phyloP scores from a whole-genome alignment of 2,888 invertebrate genomes.

The Caradrina kadenii region DNA sequence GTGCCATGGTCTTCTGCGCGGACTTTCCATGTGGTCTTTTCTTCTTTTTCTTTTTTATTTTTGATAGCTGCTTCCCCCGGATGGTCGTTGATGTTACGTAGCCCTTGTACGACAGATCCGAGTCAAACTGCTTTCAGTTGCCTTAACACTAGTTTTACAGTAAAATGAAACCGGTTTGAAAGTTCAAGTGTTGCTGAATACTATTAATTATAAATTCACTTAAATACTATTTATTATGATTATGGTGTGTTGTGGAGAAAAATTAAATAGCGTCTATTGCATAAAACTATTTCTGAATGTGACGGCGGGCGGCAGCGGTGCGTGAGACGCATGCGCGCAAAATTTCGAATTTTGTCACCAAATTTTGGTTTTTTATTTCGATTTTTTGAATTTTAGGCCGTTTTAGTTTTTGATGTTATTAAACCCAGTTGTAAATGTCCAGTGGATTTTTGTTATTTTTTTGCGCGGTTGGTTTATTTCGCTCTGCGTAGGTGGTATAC shows the following conservation, averaged over 20 bases:
- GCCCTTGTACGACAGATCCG: constrained; percentile 87
- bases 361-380: constrained; percentile 85
- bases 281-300: constrained; percentile 89
- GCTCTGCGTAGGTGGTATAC: constrained; percentile 89
- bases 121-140: constrained; percentile 87
- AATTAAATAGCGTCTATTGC: constrained; percentile 88
- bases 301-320: constrained; percentile 85
- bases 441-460: constrained; percentile 66
- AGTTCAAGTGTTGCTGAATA: constrained; percentile 90
- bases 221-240: constrained; percentile 86
- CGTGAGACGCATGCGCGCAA: constrained; percentile 87
- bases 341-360: constrained; percentile 85
- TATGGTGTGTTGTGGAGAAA: constrained; percentile 80
- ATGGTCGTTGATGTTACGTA: constrained; percentile 85
- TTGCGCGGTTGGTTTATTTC: constrained; percentile 80
- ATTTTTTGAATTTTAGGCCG: constrained; percentile 75
- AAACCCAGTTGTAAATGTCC: constrained; percentile 56
- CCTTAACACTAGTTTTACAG: constrained; percentile 88
- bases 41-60: constrained; percentile 76
- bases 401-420: constrained; percentile 66
- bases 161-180: constrained; percentile 86
- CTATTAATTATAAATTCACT: constrained; percentile 86
- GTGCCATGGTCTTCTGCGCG: constrained; percentile 80
- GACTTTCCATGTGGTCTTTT: constrained; percentile 79
- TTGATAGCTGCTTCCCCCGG: constrained; percentile 83